Conservation (phyloP, 2,888 invertebrate genomes). For the Entomobrya proxima region DNA sequence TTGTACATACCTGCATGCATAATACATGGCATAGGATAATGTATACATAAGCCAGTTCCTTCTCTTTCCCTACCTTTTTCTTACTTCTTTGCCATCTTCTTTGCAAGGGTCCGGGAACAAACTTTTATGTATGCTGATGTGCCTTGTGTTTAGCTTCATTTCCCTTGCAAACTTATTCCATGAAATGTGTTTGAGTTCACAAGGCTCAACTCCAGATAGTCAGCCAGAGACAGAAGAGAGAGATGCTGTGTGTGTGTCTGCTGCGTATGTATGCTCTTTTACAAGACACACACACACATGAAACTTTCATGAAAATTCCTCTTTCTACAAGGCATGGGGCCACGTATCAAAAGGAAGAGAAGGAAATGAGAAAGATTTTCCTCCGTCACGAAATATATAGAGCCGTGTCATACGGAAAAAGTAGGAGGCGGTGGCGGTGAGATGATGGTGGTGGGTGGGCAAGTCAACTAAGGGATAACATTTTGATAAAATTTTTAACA, state of each 20-base stretch:
- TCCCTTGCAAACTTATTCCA: constrained; percentile 25
- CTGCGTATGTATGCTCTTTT: no score
- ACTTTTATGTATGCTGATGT: no score
- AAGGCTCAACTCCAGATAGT: not conserved
- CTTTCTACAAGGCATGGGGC: constrained; percentile 55
- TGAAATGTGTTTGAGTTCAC: not conserved
- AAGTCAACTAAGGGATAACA: not conserved
- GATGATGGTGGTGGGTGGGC: not conserved
- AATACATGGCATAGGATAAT: not conserved
- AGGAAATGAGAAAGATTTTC: constrained; percentile 23
- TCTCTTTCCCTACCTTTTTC: not conserved
- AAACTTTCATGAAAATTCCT: constrained; percentile 55
- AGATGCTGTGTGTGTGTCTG: not conserved
- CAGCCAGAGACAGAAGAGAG: not conserved
- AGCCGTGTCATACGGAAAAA: not conserved
- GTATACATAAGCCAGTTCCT: not conserved
- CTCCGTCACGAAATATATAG: constrained; percentile 10
- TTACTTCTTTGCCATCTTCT: not conserved
- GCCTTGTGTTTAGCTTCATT: constrained; percentile 13
- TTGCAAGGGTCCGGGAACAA: no score
- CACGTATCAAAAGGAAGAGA: not conserved
- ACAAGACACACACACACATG: no score
- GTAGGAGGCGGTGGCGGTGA: no score
- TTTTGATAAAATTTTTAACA: constrained; percentile 4
- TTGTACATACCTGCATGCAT: constrained; percentile 6